Conservation (phyloP, 2,113 vertebrate species). For the Conger conger region DNA sequence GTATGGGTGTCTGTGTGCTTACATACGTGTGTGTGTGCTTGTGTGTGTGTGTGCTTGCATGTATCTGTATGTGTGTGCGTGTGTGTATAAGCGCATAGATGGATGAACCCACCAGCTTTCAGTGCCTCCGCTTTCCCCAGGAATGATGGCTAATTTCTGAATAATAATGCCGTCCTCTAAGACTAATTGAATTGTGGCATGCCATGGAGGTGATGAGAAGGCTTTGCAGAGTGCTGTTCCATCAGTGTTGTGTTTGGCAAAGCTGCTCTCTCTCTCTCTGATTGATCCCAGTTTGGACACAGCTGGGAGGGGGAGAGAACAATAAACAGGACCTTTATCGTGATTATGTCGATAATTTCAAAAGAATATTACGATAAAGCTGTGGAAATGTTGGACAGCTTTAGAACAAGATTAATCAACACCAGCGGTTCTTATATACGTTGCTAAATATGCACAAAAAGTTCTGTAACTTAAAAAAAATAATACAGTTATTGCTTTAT, state of each 20-base stretch:
- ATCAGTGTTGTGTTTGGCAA: conserved; percentile 62
- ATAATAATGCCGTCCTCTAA: conserved; percentile 79
- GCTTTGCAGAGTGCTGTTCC: conserved; percentile 60
- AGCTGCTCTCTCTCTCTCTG: conserved; percentile 52
- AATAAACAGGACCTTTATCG: not conserved
- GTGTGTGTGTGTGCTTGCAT: conserved; percentile 28
- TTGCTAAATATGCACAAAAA: too few relatives aligned
- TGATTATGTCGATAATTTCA: not conserved
- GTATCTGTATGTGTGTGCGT: conserved; percentile 28
- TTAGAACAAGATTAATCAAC: not conserved
- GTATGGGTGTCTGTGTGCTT: too few relatives aligned
- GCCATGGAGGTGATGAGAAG: conserved; percentile 55
- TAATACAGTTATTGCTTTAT: too few relatives aligned
- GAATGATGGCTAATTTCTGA: conserved; percentile 79
- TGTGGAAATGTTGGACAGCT: not conserved
- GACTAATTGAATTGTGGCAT: conserved; percentile 80
- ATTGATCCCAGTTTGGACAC: conserved; percentile 3
- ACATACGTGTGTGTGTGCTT: too few relatives aligned
- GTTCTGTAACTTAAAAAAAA: too few relatives aligned
- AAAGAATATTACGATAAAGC: not conserved
- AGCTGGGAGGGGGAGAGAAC: not conserved
- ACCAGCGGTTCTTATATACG: not conserved
- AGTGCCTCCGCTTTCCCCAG: conserved; percentile 69
- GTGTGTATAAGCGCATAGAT: conserved; percentile 51
- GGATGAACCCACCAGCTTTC: conserved; percentile 72